Evolutionary conservation across 2,113 vertebrate genomes (phyloP).

Genomic region (Solenodon paradoxus): DNA sequence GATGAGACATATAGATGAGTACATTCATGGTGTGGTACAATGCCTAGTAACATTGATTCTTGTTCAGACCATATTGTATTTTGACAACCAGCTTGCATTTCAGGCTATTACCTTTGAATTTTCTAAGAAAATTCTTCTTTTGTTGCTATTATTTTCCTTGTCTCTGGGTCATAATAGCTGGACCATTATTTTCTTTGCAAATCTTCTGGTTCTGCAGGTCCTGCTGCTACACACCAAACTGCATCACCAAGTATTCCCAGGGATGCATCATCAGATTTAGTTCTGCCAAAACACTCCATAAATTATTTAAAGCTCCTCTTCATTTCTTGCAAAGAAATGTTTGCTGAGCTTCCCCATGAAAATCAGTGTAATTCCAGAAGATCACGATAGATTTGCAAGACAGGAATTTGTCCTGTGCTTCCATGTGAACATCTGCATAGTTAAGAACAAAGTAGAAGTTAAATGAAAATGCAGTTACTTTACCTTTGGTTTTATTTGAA

Average conservation of each 20-base stretch:
- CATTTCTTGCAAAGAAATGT: neutral
- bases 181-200: neutral
- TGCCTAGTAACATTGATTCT: neutral
- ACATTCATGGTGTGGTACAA: neutral
- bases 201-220: neutral
- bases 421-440: neutral
- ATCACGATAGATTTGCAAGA: constrained; percentile 44
- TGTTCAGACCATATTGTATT: neutral
- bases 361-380: constrained; percentile 57
- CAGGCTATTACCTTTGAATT: neutral
- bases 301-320: constrained; percentile 21
- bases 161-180: neutral
- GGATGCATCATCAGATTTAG: neutral
- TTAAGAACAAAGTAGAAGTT: constrained; percentile 31
- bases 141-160: neutral
- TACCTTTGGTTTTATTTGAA: constrained; percentile 35
- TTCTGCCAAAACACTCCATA: neutral
- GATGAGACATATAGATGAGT: neutral
- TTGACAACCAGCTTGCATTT: neutral
- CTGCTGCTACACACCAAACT: neutral
- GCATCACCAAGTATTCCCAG: neutral
- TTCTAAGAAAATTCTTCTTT: neutral
- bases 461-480: constrained; percentile 31
- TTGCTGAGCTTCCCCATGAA: constrained; percentile 47
- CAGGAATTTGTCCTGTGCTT: constrained; percentile 16